Conservation (phyloP, 2,888 invertebrate species). For the Mythimna impura region DNA sequence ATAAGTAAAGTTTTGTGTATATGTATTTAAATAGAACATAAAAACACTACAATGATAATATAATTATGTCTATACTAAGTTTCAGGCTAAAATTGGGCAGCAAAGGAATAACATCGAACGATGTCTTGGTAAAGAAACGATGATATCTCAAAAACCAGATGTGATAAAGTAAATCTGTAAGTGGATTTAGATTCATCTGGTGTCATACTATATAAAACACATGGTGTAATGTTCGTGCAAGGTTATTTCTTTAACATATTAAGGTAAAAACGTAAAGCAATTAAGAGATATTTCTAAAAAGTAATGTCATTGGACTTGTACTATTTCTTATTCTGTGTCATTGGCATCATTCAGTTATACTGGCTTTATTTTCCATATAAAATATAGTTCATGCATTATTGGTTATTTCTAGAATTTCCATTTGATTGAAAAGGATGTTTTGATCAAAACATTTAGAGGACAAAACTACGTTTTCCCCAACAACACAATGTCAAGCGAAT, state of each 20-base stretch:
- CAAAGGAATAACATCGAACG: background rate
- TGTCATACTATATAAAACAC: background rate
- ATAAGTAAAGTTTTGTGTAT: background rate
- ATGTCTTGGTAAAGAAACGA: conserved; percentile 10
- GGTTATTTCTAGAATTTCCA: conserved; percentile 16
- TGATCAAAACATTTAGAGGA: conserved; percentile 38
- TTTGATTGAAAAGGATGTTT: conserved; percentile 25
- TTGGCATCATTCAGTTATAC: background rate
- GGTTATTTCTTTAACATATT: conserved; percentile 20
- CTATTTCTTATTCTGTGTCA: no score
- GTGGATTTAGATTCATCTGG: conserved; percentile 25
- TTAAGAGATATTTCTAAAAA: background rate
- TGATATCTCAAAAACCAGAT: conserved; percentile 38
- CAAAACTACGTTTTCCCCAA: conserved; percentile 50
- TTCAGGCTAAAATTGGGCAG: background rate
- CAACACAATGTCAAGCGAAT: conserved; percentile 43
- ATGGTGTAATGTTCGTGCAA: background rate
- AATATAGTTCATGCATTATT: background rate
- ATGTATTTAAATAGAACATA: background rate
- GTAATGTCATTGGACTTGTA: background rate
- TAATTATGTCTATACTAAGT: no score
- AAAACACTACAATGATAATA: background rate
- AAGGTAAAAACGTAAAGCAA: background rate
- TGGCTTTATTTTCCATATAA: background rate
- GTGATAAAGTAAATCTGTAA: conserved; percentile 35